Evolutionary conservation across 1,140 invertebrate species (phyloP), one percentile per base, ranked within the genome.

Genomic region (Drosophila truncata): DNA sequence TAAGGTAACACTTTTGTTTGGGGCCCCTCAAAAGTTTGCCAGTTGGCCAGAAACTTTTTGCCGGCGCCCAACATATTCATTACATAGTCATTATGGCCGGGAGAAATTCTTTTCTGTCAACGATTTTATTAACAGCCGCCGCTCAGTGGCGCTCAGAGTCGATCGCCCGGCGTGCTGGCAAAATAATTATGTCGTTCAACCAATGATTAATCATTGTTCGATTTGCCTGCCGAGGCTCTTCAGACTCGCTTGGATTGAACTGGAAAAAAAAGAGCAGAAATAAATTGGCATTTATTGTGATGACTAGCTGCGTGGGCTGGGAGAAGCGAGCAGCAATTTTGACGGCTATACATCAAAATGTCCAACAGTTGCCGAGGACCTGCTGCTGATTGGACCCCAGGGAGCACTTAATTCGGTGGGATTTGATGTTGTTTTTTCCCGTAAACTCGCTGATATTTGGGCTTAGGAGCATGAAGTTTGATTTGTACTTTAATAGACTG

Each of bases 1-100:
- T 88, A 88, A 90, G 85, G 85, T 88, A 88, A 84, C 84, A 88
- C 84, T 87, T 87, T 82, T 70, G 57, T 75, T 55, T 41, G 59
- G 59, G 76, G 76, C 33, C 63, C 37, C 50, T 46, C 42, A 59
- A 77, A 78, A 47, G 33, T 55, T 55, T 55, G 33, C 52, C 52
- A 55, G 49, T 50, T 50, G 33, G 52, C 33, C 52, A 55, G 52
- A 55, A 55, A 55, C 52, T 41, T 83, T 79, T 73, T 33, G 57
- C 44, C 49, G n/a, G 50, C 59, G 33, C 29, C 47, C 74, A 84
- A 78, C 82, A 85, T 85, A 85, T 85, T 86, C 82, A 82, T 86
- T 86, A 86, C 79, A 86, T 65, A 86, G 81, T 79, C 83, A 82
- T 86, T 87, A 84, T 69, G 49, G 42, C 61, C 59, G 39, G 27